A percentile compares a stretch with the other conserved stretches of the same genome.
phyloP scores from a whole-genome alignment of 2,888 invertebrate species.

The Byasa hedistus region DNA sequence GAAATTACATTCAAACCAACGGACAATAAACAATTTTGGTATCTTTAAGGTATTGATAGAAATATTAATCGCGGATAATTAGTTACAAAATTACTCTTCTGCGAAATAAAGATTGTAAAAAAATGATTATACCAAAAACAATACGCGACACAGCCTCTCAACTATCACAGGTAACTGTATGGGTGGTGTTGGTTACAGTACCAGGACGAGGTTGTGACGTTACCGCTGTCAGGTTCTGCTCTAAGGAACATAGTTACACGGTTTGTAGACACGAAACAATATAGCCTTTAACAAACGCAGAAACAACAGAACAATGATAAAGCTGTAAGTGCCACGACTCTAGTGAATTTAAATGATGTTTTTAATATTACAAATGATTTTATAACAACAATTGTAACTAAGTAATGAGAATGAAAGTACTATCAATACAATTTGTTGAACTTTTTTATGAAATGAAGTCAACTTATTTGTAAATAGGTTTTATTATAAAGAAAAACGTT shows the following conservation, averaged over 20 bases:
- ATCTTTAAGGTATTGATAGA: too few relatives aligned
- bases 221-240: slow-evolving; percentile 66
- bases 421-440: neutral
- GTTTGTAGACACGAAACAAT: slow-evolving; percentile 65
- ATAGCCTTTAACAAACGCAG: slow-evolving; percentile 31
- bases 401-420: neutral
- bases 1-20: neutral
- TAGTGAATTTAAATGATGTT: neutral
- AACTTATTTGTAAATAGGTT: neutral
- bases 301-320: slow-evolving; percentile 19
- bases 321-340: neutral
- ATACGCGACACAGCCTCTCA: neutral
- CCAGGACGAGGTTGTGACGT: slow-evolving; percentile 44
- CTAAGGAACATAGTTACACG: slow-evolving; percentile 67
- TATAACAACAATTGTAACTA: neutral
- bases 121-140: neutral
- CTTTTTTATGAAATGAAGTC: neutral
- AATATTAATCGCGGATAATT: too few relatives aligned
- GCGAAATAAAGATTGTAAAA: too few relatives aligned
- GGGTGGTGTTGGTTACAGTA: slow-evolving; percentile 65
- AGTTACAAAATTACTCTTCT: too few relatives aligned
- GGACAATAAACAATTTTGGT: too few relatives aligned
- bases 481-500: neutral
- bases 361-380: neutral
- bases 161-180: slow-evolving; percentile 30